Conservation (phyloP, 2,888 invertebrate genomes). For the Frankliniella intonsa region DNA sequence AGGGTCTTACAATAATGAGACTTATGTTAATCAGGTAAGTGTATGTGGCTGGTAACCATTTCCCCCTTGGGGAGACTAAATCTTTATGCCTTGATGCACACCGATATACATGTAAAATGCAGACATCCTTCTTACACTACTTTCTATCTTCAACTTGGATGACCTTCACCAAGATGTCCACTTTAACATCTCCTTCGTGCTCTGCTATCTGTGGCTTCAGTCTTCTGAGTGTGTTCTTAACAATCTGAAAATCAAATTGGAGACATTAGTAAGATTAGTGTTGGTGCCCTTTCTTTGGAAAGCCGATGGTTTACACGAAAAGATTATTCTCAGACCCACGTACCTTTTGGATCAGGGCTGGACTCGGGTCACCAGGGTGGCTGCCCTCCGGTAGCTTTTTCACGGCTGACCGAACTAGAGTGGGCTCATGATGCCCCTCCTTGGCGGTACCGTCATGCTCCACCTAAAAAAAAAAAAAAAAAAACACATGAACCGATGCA, state of each 20-base stretch:
- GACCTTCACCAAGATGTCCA: neutral
- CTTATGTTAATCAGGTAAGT: too few relatives aligned
- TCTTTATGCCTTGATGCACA: too few relatives aligned
- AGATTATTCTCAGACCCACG: neutral
- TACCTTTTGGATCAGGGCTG: conserved; percentile 6
- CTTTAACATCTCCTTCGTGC: neutral
- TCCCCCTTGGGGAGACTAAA: too few relatives aligned
- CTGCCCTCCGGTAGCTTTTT: neutral
- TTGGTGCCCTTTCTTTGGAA: neutral
- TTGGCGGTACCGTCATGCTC: neutral
- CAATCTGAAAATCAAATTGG: neutral
- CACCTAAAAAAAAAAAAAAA: neutral
- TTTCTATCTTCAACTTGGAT: neutral
- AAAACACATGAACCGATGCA: neutral
- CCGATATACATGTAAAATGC: neutral
- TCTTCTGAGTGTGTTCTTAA: conserved; percentile 11
- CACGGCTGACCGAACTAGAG: neutral
- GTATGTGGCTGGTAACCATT: too few relatives aligned
- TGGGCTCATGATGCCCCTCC: neutral
- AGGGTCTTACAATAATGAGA: too few relatives aligned
- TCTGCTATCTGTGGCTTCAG: conserved; percentile 5
- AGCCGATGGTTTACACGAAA: neutral
- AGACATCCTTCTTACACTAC: neutral
- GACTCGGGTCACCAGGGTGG: neutral
- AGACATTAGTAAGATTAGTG: neutral